phyloP scores from a whole-genome alignment of 1,140 invertebrate species.

The Drosophila rhopaloa region DNA sequence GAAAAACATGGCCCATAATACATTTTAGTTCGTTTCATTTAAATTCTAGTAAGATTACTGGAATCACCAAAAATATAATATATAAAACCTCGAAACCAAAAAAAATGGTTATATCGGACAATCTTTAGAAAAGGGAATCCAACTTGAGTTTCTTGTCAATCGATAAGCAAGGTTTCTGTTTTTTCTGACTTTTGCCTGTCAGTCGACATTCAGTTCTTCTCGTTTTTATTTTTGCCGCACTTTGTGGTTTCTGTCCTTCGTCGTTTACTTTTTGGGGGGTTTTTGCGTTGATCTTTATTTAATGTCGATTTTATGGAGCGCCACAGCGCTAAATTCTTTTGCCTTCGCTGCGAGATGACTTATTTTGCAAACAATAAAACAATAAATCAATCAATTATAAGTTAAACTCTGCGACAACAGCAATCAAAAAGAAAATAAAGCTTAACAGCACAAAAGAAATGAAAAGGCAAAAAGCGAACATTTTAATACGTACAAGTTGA shows the following conservation, averaged over 20 bases:
- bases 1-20: too few relatives aligned
- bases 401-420: conserved; percentile 57
- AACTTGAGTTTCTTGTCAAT: background rate
- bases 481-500: conserved; percentile 41
- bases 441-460: conserved; percentile 20
- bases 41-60: background rate
- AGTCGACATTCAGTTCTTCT: conserved; percentile 1
- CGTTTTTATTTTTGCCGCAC: background rate
- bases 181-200: background rate
- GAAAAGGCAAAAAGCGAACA: conserved; percentile 19
- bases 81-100: background rate
- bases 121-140: background rate
- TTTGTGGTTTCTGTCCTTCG: background rate
- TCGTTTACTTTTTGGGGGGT: conserved; percentile 17
- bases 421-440: conserved; percentile 19
- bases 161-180: conserved; percentile 18
- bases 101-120: background rate
- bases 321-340: conserved; percentile 47
- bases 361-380: conserved; percentile 83
- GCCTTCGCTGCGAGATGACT: conserved; percentile 44
- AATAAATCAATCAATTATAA: conserved; percentile 83
- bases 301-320: conserved; percentile 46
- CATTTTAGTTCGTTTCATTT: background rate
- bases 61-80: background rate
- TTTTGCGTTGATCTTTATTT: conserved; percentile 40